Evolutionary conservation across 2,888 invertebrate species (phyloP), one percentile per base, ranked within the genome.

Genomic region (Coenonympha glycerion): DNA sequence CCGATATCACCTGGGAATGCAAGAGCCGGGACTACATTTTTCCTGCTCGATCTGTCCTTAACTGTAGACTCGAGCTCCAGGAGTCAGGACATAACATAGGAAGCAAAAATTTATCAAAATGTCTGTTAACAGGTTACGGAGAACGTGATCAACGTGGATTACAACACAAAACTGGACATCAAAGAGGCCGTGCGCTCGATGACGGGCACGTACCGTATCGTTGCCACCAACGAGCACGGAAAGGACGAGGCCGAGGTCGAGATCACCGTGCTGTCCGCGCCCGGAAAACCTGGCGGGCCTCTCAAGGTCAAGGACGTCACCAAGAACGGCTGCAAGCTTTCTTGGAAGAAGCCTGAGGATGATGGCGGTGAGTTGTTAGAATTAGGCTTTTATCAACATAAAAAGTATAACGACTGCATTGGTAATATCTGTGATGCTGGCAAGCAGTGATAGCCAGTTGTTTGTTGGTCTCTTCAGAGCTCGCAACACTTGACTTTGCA

Each of bases 301-400:
- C 88, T 98, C 5, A 93, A 95, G 79, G 95, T 96, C 8, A 85
- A 91, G 0, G 95, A 97, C 66, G 93, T 98, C 18, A 95, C 95
- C 28, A 96, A 96, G 77, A 92, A 93, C 61, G 93, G 95, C 47
- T 95, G 95, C 77, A 96, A 96, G 71, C 87, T 98, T 42, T 92
- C 94, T 60, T 98, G 97, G 97, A 92, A 95, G 65, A 96, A 96
- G 66, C 97, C 97, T 1, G 95, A 96, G 65, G 96, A 98, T 73
- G 97, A 97, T 79, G 97, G 97, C 65, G 98, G 98, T 65, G 47
- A 63, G 79, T 70, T n/a, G 31, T 13, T 6, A 11, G 11, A n/a
- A n/a, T n/a, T n/a, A n/a, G n/a, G n/a, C 1, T 8, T 24, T n/a
- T 28, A 4, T 11, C 0, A 11, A 28, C 21, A 21, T 21, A 21